Evolutionary conservation across 2,113 vertebrate species (phyloP), one percentile per base, ranked within the genome.

Genomic region (Aspiorhynchus laticeps): DNA sequence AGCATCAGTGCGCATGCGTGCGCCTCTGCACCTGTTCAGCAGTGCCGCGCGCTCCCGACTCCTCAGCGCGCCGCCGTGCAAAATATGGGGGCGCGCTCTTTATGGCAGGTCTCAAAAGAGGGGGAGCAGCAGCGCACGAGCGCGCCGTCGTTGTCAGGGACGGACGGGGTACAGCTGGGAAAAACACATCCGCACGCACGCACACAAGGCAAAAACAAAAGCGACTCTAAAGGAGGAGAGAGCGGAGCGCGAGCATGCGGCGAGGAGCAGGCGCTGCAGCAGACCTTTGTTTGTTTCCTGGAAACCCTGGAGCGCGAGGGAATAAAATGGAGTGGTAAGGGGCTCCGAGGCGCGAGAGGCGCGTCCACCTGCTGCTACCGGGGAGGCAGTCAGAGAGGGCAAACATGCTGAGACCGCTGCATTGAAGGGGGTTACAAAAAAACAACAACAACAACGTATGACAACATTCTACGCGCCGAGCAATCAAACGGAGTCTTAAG

Each of bases 11-110:
- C 83, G 87, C 88, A 89, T 79, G 90, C 83, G 74, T 63, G 81
- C 19, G 85, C 77, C 88, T 80, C 61, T 85, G 91, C 91, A 89
- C 90, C 90, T 90, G 89, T 74, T 87, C 79, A 76, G 59, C 87
- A 83, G 83, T 43, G 36, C 61, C 83, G 89, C 90, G 91, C 86
- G 88, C 83, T 77, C 84, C 67, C 90, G 89, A 86, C 67, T 84
- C 80, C 80, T 51, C 38, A 61, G 91, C 91, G 91, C 90, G 89
- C 77, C 82, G 65, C 90, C 90, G 91, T 59, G 41, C 61, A 89
- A 91, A 88, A 73, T 85, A 77, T 83, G 90, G 89, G 93, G 91
- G 91, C 94, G 95, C 94, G 95, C 94, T 95, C 95, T 95, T 96
- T 94, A 95, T 95, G 94, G 91, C 94, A 93, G 94, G 93, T 95